Conservation (phyloP, 2,888 invertebrate species). For the Drosophila atripex region DNA sequence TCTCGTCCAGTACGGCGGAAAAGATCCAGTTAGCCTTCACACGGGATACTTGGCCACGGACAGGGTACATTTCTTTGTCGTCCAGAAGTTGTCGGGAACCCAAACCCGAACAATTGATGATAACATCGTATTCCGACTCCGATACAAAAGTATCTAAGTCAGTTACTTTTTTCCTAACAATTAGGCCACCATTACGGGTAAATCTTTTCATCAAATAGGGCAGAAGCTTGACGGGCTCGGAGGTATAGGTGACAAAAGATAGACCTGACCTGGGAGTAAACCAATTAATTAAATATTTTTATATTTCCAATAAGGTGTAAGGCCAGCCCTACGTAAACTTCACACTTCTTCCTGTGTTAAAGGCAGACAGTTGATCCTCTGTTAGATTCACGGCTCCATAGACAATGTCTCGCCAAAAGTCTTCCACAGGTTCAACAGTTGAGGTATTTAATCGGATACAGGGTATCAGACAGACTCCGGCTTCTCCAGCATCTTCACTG, state of each 20-base stretch:
- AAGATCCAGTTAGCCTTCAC: constrained; percentile 89
- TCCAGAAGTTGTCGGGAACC: constrained; percentile 87
- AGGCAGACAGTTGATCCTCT: constrained; percentile 74
- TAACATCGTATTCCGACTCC: constrained; percentile 85
- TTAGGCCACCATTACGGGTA: constrained; percentile 85
- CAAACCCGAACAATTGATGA: constrained; percentile 92
- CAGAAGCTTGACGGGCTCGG: constrained; percentile 87
- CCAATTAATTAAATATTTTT: not conserved
- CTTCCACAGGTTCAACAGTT: constrained; percentile 64
- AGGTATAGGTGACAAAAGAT: constrained; percentile 88
- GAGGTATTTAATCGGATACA: constrained; percentile 82
- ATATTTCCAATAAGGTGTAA: not conserved
- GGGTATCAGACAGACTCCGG: constrained; percentile 85
- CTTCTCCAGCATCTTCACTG: constrained; percentile 84
- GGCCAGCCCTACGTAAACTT: constrained; percentile 56
- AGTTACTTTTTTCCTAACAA: constrained; percentile 85
- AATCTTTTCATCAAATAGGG: constrained; percentile 88
- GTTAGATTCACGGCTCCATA: constrained; percentile 60
- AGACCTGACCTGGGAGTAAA: constrained; percentile 85
- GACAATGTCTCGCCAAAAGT: constrained; percentile 73
- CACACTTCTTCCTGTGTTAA: constrained; percentile 75
- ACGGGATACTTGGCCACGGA: constrained; percentile 90
- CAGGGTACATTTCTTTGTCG: constrained; percentile 87
- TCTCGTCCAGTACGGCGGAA: constrained; percentile 86
- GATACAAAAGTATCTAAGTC: constrained; percentile 84